Evolutionary conservation across 2,797 vertebrate genomes (phyloP), one percentile per base, ranked within the genome.

Genomic region (Dromococcyx pavoninus): DNA sequence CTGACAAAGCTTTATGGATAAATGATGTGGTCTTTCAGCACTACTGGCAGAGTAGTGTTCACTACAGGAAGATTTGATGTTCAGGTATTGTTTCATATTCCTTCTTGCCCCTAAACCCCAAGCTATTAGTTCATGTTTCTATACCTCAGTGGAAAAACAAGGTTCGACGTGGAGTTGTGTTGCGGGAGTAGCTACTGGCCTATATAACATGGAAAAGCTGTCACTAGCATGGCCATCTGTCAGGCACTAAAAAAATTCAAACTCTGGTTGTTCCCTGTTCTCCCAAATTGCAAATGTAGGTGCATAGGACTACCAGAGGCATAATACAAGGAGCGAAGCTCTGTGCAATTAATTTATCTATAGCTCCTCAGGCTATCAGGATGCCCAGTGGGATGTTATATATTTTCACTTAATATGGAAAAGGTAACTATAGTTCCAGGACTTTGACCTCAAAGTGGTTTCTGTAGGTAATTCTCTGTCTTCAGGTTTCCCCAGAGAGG

Each of bases 401-500:
- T 62, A 82, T 91, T 92, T 84, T 76, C 79, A 89, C 70, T 92
- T 91, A 75, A 91, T 82, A 89, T 35, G 24, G 43, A 81, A 92
- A 88, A 95, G 35, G 93, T 72, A 96, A 91, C 43, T 0, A 0
- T 60, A 93, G 48, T 94, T 89, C 79, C 64, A 91, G 76, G 76
- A 86, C 70, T 94, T 94, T 95, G 92, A 94, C 92, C 89, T 96
- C 74, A 43, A 70, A 93, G 79, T 64, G 76, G 84, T 95, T 93
- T 92, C 87, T 84, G 51, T 70, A 89, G 85, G 76, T 91, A 96
- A 93, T 79, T 84, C 85, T 89, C 33, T 93, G 62, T 73, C 91
- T 82, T 88, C 66, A 39, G 85, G 66, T 89, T 66, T 81, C 91
- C 92, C 85, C 33, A 44, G 92, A 92, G 89, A 94, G 37, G 15